A percentile compares a stretch with the other conserved stretches of the same genome.
phyloP scores from a whole-genome alignment of 2,888 invertebrate genomes.

The Cataglyphis altisquamis region DNA sequence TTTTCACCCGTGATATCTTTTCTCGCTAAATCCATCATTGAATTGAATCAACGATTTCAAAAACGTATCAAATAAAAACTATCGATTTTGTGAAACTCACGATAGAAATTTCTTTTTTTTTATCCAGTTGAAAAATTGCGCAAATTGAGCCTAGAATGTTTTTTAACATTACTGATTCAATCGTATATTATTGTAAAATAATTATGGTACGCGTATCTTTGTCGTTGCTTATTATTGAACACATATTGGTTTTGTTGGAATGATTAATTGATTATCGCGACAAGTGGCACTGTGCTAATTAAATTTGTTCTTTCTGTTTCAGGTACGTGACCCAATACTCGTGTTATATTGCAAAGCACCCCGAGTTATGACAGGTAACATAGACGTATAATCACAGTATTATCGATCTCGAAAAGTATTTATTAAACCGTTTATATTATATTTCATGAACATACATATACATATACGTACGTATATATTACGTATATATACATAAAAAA shows the following conservation, averaged over 20 bases:
- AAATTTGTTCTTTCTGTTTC: constrained; percentile 73
- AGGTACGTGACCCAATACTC: constrained; percentile 72
- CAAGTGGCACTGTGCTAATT: constrained; percentile 45
- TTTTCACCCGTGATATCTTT: constrained; percentile 32
- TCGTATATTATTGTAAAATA: constrained; percentile 27
- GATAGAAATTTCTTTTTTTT: neutral
- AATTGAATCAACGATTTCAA: constrained; percentile 27
- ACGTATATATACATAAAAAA: neutral
- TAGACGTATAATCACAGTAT: constrained; percentile 24
- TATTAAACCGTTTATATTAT: constrained; percentile 26
- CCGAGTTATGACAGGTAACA: constrained; percentile 43
- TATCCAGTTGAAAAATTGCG: neutral
- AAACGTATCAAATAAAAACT: constrained; percentile 29
- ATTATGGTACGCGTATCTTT: neutral
- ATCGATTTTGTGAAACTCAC: constrained; percentile 22
- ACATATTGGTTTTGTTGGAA: constrained; percentile 7
- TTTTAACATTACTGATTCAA: constrained; percentile 28
- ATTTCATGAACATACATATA: neutral
- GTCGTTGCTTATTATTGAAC: constrained; percentile 20
- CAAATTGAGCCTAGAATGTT: constrained; percentile 8
- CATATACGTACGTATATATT: no score
- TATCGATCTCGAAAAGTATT: constrained; percentile 35
- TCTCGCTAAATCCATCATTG: constrained; percentile 41
- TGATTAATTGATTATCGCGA: constrained; percentile 47
- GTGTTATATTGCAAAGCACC: constrained; percentile 35